Base-by-base conservation (phyloP, 2,888 invertebrate genomes). In the Mesorhabditis sp. region DNA sequence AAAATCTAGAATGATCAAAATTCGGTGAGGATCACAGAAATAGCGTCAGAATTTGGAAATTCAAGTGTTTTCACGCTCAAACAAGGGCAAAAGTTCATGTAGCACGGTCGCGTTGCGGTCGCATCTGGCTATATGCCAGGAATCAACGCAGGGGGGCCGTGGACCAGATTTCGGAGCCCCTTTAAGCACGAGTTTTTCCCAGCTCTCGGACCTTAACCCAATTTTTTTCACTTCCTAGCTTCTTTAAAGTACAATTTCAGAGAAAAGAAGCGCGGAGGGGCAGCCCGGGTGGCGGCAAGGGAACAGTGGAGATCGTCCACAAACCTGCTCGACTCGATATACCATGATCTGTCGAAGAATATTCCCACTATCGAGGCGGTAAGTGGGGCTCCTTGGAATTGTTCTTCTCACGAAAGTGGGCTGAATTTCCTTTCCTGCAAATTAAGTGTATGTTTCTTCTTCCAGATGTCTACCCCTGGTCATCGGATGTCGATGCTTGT, bases 291-390 rank as follows among this genome's bases (percentile, higher is more conserved):
- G 1, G 78, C 78, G 3, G 74, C 74, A 76, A 80, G 79, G 68
- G 77, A 83, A 43, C 78, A 79, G 69, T 84, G 84, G 84, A 71
- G 84, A 28, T 82, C 82, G 4, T 84, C 84, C 4, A 83, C 84
- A 6, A 80, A 77, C 62, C 74, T 84, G 63, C 68, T 84, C 42
- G 84, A 84, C 68, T 74, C 74, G 28, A 79, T 83, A 44, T 84
- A 84, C 71, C 74, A 81, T 13, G 84, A 84, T 66, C 71, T 84
- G 10, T 77, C 79, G 43, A 82, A 82, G 69, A 78, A 76, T 3
- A 84, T 84, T 45, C 84, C 84, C 6, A 80, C 84, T 1, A 79
- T 83, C 4, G 84, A 84, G 50, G 80, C 81, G 58, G 77, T 81
- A 66, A 66, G 68, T 50, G 43, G n/a, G 1, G 58, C 58, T 65